These are phyloP conservation scores for Phataginus tricuspis DNA, from an alignment of 2,797 vertebrate genomes.

Conservation along the genomic window DNA sequence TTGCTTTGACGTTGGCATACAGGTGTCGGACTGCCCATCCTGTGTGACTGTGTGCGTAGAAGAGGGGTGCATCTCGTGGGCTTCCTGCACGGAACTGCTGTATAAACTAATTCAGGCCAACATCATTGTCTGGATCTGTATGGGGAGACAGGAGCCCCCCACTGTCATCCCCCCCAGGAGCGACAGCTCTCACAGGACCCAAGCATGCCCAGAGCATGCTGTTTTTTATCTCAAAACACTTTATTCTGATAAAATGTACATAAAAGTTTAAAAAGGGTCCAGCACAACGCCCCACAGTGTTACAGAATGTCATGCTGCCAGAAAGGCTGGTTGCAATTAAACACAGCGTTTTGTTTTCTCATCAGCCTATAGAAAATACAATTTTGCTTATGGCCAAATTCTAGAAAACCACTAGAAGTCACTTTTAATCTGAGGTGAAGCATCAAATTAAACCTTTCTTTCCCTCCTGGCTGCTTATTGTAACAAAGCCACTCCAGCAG, in stretches of 20 bases:
- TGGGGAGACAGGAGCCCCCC: background rate
- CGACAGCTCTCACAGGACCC: background rate
- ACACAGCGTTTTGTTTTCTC: background rate
- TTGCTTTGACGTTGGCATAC: background rate
- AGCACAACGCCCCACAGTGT: background rate
- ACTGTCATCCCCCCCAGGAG: background rate
- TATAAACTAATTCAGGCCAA: background rate
- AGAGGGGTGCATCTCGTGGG: background rate
- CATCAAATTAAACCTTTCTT: background rate
- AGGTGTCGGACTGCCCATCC: background rate
- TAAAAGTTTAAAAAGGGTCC: background rate
- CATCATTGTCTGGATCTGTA: background rate
- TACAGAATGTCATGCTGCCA: background rate
- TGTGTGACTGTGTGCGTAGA: background rate
- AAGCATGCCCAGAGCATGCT: background rate
- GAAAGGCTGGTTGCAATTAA: background rate
- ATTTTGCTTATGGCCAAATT: background rate
- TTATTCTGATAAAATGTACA: background rate
- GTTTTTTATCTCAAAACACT: background rate
- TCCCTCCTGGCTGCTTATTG: background rate
- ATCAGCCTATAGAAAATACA: background rate
- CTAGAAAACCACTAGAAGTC: background rate
- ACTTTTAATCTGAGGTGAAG: constrained; percentile 35
- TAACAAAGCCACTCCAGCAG: background rate
- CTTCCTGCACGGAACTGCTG: background rate